Evolutionary conservation across 2,888 invertebrate genomes (phyloP), one percentile per base, ranked within the genome.

Genomic region (Dryocosmus kuriphilus): DNA sequence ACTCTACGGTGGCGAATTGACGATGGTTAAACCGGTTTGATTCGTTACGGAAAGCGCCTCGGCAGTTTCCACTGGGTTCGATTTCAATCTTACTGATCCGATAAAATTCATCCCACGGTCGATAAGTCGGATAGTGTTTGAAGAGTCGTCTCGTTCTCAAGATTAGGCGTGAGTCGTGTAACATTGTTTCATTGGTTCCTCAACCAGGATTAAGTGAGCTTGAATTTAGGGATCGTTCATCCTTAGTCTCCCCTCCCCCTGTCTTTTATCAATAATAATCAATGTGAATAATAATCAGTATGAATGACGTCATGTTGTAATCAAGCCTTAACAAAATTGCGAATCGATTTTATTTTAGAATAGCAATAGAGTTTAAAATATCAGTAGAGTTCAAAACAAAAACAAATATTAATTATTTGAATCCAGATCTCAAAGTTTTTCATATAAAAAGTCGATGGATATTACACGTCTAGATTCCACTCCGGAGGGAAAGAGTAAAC

Each of bases 61-160:
- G 85, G 84, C 85, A 85, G 84, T 86, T 86, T 87, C 84, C 83
- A 82, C 85, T 82, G 81, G 83, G 83, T 85, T 86, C 83, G 86
- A 87, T 87, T 88, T 88, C 86, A 81, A 83, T 85, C 84, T 85
- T 86, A 87, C 87, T 87, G 81, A 83, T 80, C 84, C 84, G 83
- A 84, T 85, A 87, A 87, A 86, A 88, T 86, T 87, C 85, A 86
- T 87, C 84, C 83, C 80, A 82, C 80, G 83, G 65, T 77, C 75
- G 77, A 76, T 75, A 75, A 77, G 78, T 79, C 75, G 22, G 14
- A 57, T 46, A 62, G 24, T 51, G 46, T 74, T 67, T 61, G 46
- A 51, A 74, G 22, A 46, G 38, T 41, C 27, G 41, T 74, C 22
- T 77, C 24, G 24, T 57, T 57, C 57, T 11, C 5, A 24, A 57